Base-by-base conservation (phyloP, 2,888 invertebrate genomes). In the Cepaea hortensis region DNA sequence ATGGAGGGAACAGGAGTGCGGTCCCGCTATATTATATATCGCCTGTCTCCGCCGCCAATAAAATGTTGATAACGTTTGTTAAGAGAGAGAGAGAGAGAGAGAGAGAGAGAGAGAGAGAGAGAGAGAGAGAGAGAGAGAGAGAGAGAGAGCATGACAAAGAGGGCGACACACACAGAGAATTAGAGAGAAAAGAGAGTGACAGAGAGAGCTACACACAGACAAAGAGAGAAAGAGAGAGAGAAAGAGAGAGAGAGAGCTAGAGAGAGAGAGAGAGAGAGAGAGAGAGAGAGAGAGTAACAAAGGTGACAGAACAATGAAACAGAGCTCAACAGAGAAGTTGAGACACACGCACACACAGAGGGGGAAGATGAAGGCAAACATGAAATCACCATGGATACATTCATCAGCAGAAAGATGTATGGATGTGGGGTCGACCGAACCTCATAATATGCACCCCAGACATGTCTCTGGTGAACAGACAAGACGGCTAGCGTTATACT, bases 51-150 rank as follows among this genome's bases (percentile, higher is more conserved):
- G 35, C 35, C 35, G 35, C 35, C 0, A 35, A 35, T 35, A 35
- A 35, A 35, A 35, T 35, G 35, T 35, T 35, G 35, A 35, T 35
- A 35, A 35, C 35, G 35, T 35, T 1, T 35, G 35, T 35, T 35
- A 1, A 35, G 35, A 35, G 35, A 35, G 35, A 35, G 35, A 35
- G 35, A 35, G 35, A 35, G 35, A 35, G 35, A 35, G 35, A 35
- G 35, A 35, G 35, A 35, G 35, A 35, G 35, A 35, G 35, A 35
- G 35, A 35, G 35, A 35, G 35, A 35, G 35, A 35, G 35, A 76
- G 20, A n/a, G 50, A 50, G 76, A 76, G 48, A 55, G 76, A 76
- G 55, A 76, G 55, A 50, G 76, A 76, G 76, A 76, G 76, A 76
- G 48, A 55, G 76, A 76, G 50, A 76, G 76, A 76, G 76, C 9